Conservation (phyloP, 2,113 vertebrate species). For the Petroica traversi region DNA sequence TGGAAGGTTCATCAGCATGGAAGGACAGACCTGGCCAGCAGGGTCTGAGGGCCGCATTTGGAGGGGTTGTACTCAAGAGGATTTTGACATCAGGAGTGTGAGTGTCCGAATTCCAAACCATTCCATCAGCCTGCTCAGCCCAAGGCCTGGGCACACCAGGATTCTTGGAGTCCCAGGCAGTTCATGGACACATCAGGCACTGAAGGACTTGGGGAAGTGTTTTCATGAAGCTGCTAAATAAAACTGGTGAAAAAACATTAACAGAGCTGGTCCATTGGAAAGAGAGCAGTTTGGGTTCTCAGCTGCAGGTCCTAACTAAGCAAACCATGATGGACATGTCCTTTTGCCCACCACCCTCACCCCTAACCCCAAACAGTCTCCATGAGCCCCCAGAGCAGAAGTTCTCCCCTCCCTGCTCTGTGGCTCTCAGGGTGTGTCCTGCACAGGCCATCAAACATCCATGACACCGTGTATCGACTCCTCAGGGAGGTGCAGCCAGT, state of each 20-base stretch:
- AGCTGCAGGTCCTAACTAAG: background rate
- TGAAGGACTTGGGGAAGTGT: background rate
- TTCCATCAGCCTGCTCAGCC: background rate
- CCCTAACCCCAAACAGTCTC: background rate
- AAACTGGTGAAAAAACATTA: background rate
- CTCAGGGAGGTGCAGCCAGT: background rate
- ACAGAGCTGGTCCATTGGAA: background rate
- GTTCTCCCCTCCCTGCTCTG: background rate
- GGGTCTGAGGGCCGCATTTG: background rate
- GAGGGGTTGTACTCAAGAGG: rapidly evolving
- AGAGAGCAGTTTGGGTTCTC: background rate
- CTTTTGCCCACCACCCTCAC: background rate
- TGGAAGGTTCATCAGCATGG: background rate
- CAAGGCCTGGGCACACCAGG: background rate
- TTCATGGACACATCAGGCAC: background rate
- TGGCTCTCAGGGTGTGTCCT: background rate
- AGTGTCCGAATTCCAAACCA: background rate
- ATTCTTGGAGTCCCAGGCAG: background rate
- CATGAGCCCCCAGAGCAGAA: rapidly evolving
- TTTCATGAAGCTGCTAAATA: background rate
- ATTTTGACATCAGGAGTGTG: background rate
- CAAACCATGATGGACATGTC: background rate
- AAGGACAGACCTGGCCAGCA: background rate
- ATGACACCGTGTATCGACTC: rapidly evolving
- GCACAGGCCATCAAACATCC: background rate